phyloP scores from a whole-genome alignment of 2,888 invertebrate genomes.

The Andrena bicolor region DNA sequence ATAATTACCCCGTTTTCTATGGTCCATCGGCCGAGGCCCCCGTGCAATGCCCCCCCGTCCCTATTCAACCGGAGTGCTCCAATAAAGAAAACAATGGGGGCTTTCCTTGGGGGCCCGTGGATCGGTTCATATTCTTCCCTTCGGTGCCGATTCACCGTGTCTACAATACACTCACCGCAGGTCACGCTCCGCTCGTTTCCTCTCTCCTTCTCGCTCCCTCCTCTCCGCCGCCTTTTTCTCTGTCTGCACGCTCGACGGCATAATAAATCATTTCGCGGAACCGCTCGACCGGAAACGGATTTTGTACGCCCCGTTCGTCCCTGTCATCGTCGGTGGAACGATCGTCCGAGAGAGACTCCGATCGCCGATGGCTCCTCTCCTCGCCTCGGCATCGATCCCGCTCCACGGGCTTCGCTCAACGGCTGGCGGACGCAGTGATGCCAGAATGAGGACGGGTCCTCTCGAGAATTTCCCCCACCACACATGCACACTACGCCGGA shows the following conservation, averaged over 20 bases:
- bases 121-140: conserved; percentile 72
- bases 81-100: conserved; percentile 78
- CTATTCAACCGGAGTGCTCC: conserved; percentile 52
- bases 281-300: conserved; percentile 83
- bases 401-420: conserved; percentile 20
- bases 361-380: conserved; percentile 27
- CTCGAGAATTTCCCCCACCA: too few species aligned
- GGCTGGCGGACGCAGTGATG: neutral
- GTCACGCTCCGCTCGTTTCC: conserved; percentile 78
- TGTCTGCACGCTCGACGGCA: conserved; percentile 75
- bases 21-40: conserved; percentile 75
- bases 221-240: neutral
- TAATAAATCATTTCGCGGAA: conserved; percentile 84
- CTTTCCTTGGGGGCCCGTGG: conserved; percentile 64
- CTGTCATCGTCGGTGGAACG: conserved; percentile 55
- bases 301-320: conserved; percentile 73
- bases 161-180: conserved; percentile 70
- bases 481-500: too few species aligned
- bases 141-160: conserved; percentile 80
- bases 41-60: conserved; percentile 22
- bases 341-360: conserved; percentile 42
- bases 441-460: too few species aligned
- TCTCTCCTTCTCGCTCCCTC: neutral
- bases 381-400: conserved; percentile 1
- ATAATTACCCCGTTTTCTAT: conserved; percentile 81